Evolutionary conservation across 2,888 invertebrate species (phyloP).

Genomic region (Chrysina gloriosa): DNA sequence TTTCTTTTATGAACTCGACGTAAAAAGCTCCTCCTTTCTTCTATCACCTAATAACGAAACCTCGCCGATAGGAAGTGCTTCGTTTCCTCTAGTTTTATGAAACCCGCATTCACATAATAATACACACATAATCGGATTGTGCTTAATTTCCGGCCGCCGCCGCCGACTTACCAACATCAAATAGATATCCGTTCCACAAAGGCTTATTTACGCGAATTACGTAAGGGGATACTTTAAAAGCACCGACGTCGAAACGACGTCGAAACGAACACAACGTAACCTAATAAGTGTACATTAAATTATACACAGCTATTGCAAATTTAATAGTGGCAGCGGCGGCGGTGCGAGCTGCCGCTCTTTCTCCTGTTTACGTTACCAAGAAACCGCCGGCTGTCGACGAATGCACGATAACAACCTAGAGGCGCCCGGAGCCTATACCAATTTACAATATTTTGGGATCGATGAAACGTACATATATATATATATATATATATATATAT

Average conservation of each 20-base stretch:
- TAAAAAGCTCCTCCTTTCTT: no score
- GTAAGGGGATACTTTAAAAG: conserved; percentile 32
- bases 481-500: no score
- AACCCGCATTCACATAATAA: not conserved
- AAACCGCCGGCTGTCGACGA: not conserved
- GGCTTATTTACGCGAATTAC: conserved; percentile 21
- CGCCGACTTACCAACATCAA: conserved; percentile 13
- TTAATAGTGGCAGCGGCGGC: conserved; percentile 13
- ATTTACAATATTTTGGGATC: not conserved
- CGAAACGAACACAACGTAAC: conserved; percentile 21
- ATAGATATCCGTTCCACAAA: conserved; percentile 16
- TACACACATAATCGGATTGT: not conserved
- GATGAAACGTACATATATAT: conserved; percentile 1
- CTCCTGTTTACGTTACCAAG: conserved; percentile 8
- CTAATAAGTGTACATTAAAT: conserved; percentile 30
- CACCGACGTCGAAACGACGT: not conserved
- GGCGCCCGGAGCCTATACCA: not conserved
- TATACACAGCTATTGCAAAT: conserved; percentile 30
- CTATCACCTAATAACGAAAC: no score
- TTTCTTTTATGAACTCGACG: no score
- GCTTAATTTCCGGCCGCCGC: conserved; percentile 1
- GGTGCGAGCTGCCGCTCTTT: not conserved
- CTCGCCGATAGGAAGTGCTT: no score
- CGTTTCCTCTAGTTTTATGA: no score
- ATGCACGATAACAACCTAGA: not conserved